A percentile compares a stretch with the other conserved stretches of the same genome.
phyloP scores from a whole-genome alignment of 2,113 vertebrate species.

The Bombycilla garrulus region DNA sequence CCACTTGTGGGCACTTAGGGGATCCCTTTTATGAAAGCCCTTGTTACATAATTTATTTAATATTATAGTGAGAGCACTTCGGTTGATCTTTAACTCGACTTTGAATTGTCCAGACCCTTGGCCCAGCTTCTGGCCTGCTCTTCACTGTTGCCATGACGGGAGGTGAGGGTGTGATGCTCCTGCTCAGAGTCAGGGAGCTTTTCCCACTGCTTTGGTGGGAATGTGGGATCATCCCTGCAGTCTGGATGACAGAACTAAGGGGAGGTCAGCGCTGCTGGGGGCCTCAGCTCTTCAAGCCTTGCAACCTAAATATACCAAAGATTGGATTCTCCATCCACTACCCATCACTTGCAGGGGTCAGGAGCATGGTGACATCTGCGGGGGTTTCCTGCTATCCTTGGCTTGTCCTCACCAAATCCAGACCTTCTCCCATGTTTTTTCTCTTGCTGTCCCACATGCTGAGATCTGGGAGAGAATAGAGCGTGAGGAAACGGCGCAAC shows the following conservation, averaged over 20 bases:
- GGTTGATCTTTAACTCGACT: not conserved
- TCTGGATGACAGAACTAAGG: not conserved
- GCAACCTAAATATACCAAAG: constrained; percentile 22
- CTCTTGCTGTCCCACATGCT: not conserved
- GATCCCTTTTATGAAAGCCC: not conserved
- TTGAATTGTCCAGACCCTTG: not conserved
- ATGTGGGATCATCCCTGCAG: not conserved
- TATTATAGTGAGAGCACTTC: constrained; percentile 8
- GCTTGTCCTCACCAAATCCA: not conserved
- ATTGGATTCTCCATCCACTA: not conserved
- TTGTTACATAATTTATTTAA: constrained; percentile 10
- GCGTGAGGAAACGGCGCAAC: not conserved
- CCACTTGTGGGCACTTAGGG: not conserved
- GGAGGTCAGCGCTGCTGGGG: not conserved
- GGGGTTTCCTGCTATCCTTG: not conserved
- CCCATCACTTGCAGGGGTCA: not conserved
- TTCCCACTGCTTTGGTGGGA: not conserved
- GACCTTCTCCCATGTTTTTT: not conserved
- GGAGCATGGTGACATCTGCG: not conserved
- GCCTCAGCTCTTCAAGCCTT: not conserved
- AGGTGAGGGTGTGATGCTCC: not conserved
- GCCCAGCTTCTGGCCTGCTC: not conserved
- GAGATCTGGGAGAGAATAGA: not conserved
- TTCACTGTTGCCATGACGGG: not conserved
- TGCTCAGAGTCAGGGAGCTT: not conserved